Base-by-base conservation (phyloP, 2,113 vertebrate genomes). In the Callopanchax toddi region DNA sequence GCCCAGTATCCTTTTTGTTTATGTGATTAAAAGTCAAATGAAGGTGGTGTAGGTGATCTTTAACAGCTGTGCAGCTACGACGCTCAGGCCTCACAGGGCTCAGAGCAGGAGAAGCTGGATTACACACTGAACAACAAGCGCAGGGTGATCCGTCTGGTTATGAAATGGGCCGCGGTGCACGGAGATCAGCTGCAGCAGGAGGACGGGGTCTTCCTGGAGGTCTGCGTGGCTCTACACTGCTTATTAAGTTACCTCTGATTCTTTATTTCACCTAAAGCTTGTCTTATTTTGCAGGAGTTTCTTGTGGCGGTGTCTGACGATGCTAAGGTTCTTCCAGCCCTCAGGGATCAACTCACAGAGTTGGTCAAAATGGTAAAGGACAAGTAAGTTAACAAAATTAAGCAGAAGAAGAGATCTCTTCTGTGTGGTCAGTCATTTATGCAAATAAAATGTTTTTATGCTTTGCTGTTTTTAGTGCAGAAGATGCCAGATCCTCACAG, bases 61-160 rank as follows among this genome's bases (percentile, higher is more conserved):
- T 97, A 93, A 96, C 93, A 23, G 76, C 82, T 2, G 4, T 85
- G 91, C 86, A 98, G 94, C 86, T 99, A 98, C 89, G 96, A 97
- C 22, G 94, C 95, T 18, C 93, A 95, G 94, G 93, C 95, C 83
- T 96, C 94, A 4, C 96, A 97, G 89, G 97, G 96, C 84, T 95
- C 95, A 3, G 96, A 99, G 50, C 96, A 97, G 90, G 97, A 99
- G 86, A 96, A 93, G 75, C 86, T 95, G 92, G 97, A 99, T 85
- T 99, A 99, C 70, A 89, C 95, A n/a, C 87, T 97, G n/a, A 97
- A 95, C 89, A 98, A 94, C 81, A 99, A 99, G 89, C 92, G 95
- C 21, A 86, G 96, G 79, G 96, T 98, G 72, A 91, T 98, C 74
- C 92, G 95, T 42, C 92, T 99, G 87, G 94, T 97, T 71, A 86